Evolutionary conservation across 2,797 vertebrate genomes (phyloP).

Genomic region (Crenichthys baileyi): DNA sequence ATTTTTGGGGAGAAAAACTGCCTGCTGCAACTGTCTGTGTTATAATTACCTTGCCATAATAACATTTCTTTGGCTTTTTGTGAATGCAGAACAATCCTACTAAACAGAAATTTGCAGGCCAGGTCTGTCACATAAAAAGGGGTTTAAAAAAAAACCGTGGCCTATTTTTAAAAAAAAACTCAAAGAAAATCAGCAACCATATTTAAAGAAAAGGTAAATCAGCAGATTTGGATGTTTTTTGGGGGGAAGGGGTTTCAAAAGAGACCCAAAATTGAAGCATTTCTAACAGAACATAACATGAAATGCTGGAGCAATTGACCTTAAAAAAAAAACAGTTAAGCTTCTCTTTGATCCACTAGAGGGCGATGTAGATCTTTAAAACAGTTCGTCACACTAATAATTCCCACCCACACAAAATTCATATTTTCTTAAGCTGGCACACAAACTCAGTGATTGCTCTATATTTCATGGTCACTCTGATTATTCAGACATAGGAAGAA

Average conservation of each 20-base stretch:
- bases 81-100: background rate
- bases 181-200: too few relatives aligned
- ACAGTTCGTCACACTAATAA: background rate
- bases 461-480: slow-evolving; percentile 39
- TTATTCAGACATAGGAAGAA: slow-evolving; percentile 16
- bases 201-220: too few relatives aligned
- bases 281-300: background rate
- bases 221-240: background rate
- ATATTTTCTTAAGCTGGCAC: slow-evolving; percentile 42
- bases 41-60: too few relatives aligned
- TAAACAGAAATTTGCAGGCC: background rate
- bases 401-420: slow-evolving; percentile 15
- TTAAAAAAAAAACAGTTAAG: background rate
- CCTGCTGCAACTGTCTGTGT: too few relatives aligned
- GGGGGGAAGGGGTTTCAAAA: background rate
- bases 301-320: background rate
- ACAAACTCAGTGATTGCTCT: slow-evolving; percentile 37
- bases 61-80: background rate
- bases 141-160: too few relatives aligned
- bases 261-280: background rate
- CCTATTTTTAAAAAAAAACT: too few relatives aligned
- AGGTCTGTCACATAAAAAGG: too few relatives aligned
- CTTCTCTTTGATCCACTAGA: slow-evolving; percentile 33
- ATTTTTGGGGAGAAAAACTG: too few relatives aligned
- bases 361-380: slow-evolving; percentile 33